Percentiles rank a stretch among this genome's conserved stretches.
These are phyloP conservation scores for Melanotus villosus DNA, from an alignment of 2,888 invertebrate species.

Conservation along the genomic window DNA sequence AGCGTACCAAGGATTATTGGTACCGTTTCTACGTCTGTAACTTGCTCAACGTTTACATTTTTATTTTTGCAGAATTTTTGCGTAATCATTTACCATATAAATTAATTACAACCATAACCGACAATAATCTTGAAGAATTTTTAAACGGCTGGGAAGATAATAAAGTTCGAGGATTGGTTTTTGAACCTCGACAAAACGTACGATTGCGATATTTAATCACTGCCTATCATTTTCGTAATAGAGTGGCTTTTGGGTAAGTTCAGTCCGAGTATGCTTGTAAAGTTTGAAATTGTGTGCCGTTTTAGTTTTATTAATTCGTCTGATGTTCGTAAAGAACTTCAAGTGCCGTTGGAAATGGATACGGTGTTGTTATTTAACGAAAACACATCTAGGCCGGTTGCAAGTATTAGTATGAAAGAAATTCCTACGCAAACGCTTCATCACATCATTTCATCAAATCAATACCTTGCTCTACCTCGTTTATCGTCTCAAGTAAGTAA, in stretches of 20 bases:
- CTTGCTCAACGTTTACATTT: too few species aligned
- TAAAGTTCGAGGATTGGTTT: conserved; percentile 89
- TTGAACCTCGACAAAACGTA: conserved; percentile 83
- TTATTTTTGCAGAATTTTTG: conserved; percentile 81
- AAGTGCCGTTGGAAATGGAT: conserved; percentile 81
- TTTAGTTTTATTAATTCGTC: conserved; percentile 81
- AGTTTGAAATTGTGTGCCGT: conserved; percentile 17
- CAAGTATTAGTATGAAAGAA: conserved; percentile 90
- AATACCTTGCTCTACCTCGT: conserved; percentile 88
- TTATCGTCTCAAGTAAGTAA: conserved; percentile 90
- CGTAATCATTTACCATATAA: conserved; percentile 89
- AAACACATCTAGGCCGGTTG: conserved; percentile 83
- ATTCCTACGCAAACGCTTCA: conserved; percentile 90
- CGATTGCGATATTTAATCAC: conserved; percentile 89
- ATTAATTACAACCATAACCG: conserved; percentile 79
- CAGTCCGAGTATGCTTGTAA: not conserved
- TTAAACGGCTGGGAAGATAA: conserved; percentile 94
- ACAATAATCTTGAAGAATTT: conserved; percentile 82
- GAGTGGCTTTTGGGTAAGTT: conserved; percentile 88
- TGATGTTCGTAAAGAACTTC: conserved; percentile 77
- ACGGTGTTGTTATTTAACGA: conserved; percentile 93
- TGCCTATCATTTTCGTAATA: conserved; percentile 88
- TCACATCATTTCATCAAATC: conserved; percentile 90
- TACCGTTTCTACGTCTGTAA: too few species aligned
- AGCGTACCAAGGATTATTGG: conserved; percentile 87